Base-by-base conservation (phyloP, 2,113 vertebrate species). In the Lophius piscatorius region DNA sequence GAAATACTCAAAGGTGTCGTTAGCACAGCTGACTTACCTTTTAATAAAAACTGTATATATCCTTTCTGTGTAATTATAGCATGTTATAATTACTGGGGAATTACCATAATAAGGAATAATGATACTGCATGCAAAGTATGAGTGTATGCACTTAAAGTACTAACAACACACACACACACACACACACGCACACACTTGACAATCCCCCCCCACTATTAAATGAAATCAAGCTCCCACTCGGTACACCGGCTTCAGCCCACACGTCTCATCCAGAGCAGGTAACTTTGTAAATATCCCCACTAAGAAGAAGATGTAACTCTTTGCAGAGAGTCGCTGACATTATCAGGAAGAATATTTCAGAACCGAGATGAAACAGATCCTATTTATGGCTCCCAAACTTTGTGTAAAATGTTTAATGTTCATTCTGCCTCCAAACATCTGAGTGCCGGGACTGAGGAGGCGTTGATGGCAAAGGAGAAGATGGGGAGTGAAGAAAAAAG, bases 371-470 rank as follows among this genome's bases (percentile, higher is more conserved):
- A 79, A 74, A 73, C 8, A 47, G 61, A 61, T 40, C n/a, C 3
- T 62, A 16, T 70, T 59, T 65, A 65, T 29, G n/a, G 44, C 67
- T 56, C 72, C 48, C 61, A 36, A 64, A 70, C 70, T 51, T 31
- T 51, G 56, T 29, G 57, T 83, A 52, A 81, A 76, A 68, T 76
- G 59, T 83, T 71, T 44, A 76, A 31, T 34, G 63, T 78, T 72
- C 59, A 57, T 47, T 47, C 38, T 17, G 55, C 42, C 52, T 14
- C 3, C 58, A 77, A 5, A 45, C n/a, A n/a, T 62, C 23, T 42
- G 9, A 33, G 50, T 9, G 14, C 51, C 47, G 47, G 29, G 33
- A 61, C 17, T 18, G 18, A 59, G 18, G n/a, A 44, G 58, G 21
- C 68, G 44, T 48, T 48, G 45, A 51, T 52, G 38, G 36, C 9